phyloP scores from a whole-genome alignment of 2,113 vertebrate species.

The Poecile atricapillus region DNA sequence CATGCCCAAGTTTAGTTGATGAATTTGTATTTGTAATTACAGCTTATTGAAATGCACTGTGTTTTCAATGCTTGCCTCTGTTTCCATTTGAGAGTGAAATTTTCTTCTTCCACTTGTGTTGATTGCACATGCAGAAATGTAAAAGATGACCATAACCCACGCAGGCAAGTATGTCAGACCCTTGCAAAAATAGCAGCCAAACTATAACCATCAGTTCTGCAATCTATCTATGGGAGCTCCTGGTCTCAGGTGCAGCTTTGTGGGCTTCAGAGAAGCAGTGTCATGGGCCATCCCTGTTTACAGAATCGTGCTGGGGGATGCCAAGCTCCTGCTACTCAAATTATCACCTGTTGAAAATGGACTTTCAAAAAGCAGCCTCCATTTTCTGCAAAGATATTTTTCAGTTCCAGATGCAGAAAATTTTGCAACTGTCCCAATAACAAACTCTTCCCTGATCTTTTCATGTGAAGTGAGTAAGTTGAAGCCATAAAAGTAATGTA shows the following conservation, averaged over 20 bases:
- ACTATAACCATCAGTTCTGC: neutral
- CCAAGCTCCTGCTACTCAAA: neutral
- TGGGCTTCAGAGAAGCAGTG: neutral
- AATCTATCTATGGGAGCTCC: neutral
- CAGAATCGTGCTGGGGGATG: neutral
- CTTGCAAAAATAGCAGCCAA: neutral
- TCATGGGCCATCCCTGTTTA: neutral
- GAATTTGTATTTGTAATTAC: constrained; percentile 31
- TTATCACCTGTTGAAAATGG: neutral
- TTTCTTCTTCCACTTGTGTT: neutral
- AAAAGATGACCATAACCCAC: neutral
- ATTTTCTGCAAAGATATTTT: neutral
- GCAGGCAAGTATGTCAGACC: neutral
- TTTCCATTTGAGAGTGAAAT: neutral
- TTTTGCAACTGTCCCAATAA: neutral
- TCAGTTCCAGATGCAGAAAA: neutral
- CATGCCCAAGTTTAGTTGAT: constrained; percentile 18
- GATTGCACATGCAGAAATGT: neutral
- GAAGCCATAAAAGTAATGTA: neutral
- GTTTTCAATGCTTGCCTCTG: neutral
- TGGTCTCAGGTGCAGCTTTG: neutral
- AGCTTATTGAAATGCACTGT: constrained; percentile 33
- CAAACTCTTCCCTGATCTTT: neutral
- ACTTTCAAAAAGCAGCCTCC: neutral
- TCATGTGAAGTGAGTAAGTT: neutral